Percentiles rank a stretch among this genome's conserved stretches.
Evolutionary conservation across 2,888 invertebrate species (phyloP).

Genomic region (Ceriagrion tenellum): DNA sequence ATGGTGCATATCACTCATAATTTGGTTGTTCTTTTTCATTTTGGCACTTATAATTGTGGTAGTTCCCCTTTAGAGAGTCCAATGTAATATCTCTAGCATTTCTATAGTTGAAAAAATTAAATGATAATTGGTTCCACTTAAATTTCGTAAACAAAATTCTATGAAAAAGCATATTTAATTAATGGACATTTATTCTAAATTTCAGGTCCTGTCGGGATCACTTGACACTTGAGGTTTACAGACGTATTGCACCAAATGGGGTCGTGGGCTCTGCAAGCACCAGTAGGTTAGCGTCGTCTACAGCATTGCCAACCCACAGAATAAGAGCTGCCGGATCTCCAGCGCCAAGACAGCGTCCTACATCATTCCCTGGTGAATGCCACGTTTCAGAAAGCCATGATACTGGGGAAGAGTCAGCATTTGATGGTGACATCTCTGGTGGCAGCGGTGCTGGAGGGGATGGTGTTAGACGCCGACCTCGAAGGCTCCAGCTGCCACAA

Average conservation of each 20-base stretch:
- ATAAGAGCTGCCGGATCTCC: slow-evolving; percentile 72
- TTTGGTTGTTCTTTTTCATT: no score
- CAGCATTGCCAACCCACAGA: slow-evolving; percentile 72
- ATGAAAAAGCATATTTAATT: neutral
- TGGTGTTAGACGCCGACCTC: slow-evolving; percentile 74
- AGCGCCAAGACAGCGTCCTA: slow-evolving; percentile 73
- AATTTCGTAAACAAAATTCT: neutral
- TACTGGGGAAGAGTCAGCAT: slow-evolving; percentile 72
- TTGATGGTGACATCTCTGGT: slow-evolving; percentile 65
- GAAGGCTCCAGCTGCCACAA: slow-evolving; percentile 84
- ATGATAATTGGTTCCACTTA: neutral
- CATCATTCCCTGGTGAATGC: slow-evolving; percentile 85
- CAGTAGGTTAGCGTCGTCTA: slow-evolving; percentile 71
- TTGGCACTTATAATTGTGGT: no score
- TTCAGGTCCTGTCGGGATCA: slow-evolving; percentile 86
- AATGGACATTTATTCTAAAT: slow-evolving; percentile 69
- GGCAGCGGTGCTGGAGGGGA: slow-evolving; percentile 65
- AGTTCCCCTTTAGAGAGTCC: no score
- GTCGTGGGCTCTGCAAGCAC: slow-evolving; percentile 74
- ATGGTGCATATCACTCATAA: no score
- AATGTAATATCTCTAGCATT: no score
- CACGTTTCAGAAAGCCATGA: slow-evolving; percentile 82
- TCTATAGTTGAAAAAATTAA: no score
- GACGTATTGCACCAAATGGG: slow-evolving; percentile 80
- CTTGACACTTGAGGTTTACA: slow-evolving; percentile 86